Conservation (phyloP, 2,888 invertebrate species). For the Clitarchus hookeri region DNA sequence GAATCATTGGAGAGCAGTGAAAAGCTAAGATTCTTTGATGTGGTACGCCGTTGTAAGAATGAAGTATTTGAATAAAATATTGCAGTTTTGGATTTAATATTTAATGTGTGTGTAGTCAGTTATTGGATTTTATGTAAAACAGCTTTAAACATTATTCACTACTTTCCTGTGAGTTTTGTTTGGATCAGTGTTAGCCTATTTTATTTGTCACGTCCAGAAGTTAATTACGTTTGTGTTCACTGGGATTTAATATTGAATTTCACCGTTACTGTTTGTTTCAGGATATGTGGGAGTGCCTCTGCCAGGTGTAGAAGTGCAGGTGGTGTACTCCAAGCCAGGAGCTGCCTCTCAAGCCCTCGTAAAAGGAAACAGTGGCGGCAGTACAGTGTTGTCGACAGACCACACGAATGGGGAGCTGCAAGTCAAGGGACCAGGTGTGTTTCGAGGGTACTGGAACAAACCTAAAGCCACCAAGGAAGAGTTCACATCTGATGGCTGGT, state of each 20-base stretch:
- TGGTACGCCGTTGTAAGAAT: no score
- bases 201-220: no score
- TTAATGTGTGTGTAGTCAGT: no score
- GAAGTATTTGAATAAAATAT: no score
- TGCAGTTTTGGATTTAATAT: no score
- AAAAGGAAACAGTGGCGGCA: constrained; percentile 25
- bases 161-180: no score
- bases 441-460: constrained; percentile 78
- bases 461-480: constrained; percentile 69
- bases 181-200: no score
- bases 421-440: constrained; percentile 69
- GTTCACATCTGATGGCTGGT: constrained; percentile 83
- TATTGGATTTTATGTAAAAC: no score
- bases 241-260: constrained; percentile 48
- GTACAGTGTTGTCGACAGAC: constrained; percentile 18
- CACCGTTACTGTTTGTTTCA: constrained; percentile 44
- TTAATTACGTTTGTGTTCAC: no score
- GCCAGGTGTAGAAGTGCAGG: constrained; percentile 62
- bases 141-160: no score
- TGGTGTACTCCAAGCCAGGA: constrained; percentile 28
- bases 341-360: constrained; percentile 28
- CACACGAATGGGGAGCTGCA: constrained; percentile 61
- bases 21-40: no score
- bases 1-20: no score
- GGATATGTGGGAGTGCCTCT: constrained; percentile 80